A percentile compares a stretch with the other conserved stretches of the same genome.
phyloP scores from a whole-genome alignment of 1,140 invertebrate genomes.

The Pemphigus obesinymphae region DNA sequence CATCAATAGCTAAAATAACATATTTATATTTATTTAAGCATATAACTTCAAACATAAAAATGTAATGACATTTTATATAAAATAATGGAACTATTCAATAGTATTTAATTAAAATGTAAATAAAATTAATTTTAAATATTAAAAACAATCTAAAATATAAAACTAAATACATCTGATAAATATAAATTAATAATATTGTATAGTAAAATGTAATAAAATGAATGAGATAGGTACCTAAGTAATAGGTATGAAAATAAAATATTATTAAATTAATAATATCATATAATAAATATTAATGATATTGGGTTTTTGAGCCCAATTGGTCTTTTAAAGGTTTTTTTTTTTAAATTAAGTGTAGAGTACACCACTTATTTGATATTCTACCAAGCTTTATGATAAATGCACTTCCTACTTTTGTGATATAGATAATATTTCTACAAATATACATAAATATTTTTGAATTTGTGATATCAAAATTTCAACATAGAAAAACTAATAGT shows the following conservation, averaged over 20 bases:
- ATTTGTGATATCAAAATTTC: not conserved
- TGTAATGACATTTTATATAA: not conserved
- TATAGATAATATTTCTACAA: not conserved
- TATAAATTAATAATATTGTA: not conserved
- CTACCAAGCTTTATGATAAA: not conserved
- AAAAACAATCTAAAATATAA: not conserved
- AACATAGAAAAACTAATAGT: not conserved
- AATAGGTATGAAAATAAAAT: too few relatives aligned
- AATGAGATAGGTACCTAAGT: too few relatives aligned
- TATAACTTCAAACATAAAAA: not conserved
- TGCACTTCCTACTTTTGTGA: not conserved
- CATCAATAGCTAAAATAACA: slow-evolving; percentile 58
- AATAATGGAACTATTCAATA: not conserved
- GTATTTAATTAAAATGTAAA: not conserved
- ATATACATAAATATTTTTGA: not conserved
- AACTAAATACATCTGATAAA: not conserved
- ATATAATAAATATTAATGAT: slow-evolving; percentile 51
- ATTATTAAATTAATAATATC: slow-evolving; percentile 54
- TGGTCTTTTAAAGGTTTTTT: slow-evolving; percentile 16
- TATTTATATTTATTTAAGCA: not conserved
- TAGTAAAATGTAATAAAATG: too few relatives aligned
- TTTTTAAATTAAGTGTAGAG: slow-evolving; percentile 59
- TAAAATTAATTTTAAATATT: not conserved
- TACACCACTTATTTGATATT: slow-evolving; percentile 51
- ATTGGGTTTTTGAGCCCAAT: slow-evolving; percentile 6